A percentile compares a stretch with the other conserved stretches of the same genome.
Evolutionary conservation across 1,140 invertebrate genomes (phyloP).

Genomic region (Ceratitis capitata): DNA sequence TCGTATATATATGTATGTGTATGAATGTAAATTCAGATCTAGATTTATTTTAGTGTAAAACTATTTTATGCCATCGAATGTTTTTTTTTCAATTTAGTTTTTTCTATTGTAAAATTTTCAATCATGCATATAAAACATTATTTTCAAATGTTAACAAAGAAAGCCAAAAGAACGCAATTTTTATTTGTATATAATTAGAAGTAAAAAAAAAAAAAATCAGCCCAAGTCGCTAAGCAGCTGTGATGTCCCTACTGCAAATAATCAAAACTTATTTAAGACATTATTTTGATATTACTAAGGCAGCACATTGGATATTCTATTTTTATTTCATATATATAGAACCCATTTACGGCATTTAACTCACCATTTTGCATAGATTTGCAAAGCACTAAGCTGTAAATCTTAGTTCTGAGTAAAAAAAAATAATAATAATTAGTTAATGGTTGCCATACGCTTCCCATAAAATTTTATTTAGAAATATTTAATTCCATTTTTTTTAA

Average conservation of each 20-base stretch:
- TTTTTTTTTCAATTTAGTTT: conserved; percentile 37
- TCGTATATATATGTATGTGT: not conserved
- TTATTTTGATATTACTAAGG: not conserved
- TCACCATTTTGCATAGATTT: not conserved
- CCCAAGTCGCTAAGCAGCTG: not conserved
- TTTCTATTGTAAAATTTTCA: conserved; percentile 31
- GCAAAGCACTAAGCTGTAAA: not conserved
- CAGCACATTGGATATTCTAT: not conserved
- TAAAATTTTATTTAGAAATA: not conserved
- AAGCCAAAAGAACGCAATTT: not conserved
- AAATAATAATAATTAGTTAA: not conserved
- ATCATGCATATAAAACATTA: not conserved
- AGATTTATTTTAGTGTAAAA: conserved; percentile 23
- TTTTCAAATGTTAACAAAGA: not conserved
- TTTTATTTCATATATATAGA: not conserved
- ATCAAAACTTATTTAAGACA: not conserved
- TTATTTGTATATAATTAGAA: not conserved
- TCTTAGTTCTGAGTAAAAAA: not conserved
- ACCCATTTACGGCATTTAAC: not conserved
- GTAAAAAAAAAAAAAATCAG: not conserved
- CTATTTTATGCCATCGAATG: not conserved
- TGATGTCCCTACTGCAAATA: conserved; percentile 1
- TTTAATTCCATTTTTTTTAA: not conserved
- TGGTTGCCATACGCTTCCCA: not conserved
- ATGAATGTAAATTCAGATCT: no score